Evolutionary conservation across 2,888 invertebrate species (phyloP), one percentile per base, ranked within the genome.

Genomic region (Pinctada fucata): DNA sequence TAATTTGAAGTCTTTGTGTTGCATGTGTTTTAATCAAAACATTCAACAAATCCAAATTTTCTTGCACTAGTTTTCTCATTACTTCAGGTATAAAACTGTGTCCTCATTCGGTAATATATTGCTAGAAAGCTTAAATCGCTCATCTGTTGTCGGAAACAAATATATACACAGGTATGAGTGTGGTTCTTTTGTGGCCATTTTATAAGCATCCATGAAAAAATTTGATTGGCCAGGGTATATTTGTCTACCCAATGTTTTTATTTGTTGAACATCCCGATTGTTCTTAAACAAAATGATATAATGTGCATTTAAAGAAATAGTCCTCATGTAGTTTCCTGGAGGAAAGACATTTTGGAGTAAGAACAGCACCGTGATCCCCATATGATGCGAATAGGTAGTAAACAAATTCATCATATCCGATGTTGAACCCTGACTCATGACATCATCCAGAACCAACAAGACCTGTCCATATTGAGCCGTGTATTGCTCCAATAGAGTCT

Each of bases 121-220:
- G 3, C 80, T 79, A 49, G 70, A 70, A 10, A 80, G 50, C 50
- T 77, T 76, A 75, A 79, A 77, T 49, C 50, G 47, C 8, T 72
- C 65, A 66, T 80, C 72, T 13, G 75, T 74, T 45, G 76, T 68
- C 2, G 80, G 80, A 8, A 63, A 74, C n/a, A 82, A 48, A 66
- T 80, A 77, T 3, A 80, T 67, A 8, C 76, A 63, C 31, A 83
- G 70, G 65, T 79, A 79, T 8, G 67, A 68, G 65, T 76, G 71
- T 31, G 48, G 65, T 76, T 49, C 64, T 1, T 50, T 51, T 70
- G 79, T 79, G 3, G 77, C 77, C 52, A 75, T 76, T 72, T 67
- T 69, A 75, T 80, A 83, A 13, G 76, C 75, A 71, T 81, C 79
- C 79, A 79, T 81, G 69, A 83, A 81, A 67, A 73, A 83, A 2